Evolutionary conservation across 2,888 invertebrate genomes (phyloP), one percentile per base, ranked within the genome.

Genomic region (Odontocerum albicorne): DNA sequence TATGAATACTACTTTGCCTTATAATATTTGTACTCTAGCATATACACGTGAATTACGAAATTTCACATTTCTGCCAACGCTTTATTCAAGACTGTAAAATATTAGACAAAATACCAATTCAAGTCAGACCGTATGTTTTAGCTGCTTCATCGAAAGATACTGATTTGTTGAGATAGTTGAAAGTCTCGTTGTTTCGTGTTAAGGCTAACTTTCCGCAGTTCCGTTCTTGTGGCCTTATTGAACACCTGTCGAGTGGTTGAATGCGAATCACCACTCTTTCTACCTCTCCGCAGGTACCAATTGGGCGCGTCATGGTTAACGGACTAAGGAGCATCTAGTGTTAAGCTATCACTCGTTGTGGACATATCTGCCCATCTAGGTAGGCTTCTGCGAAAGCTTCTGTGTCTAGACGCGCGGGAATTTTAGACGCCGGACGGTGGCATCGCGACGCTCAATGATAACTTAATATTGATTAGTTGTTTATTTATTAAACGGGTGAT

Each of bases 381-480:
- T 10, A n/a, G 10, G 19, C 31, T 6, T 10, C 31, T 27, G 10
- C 10, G 16, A 17, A 3, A 22, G 33, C 31, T 27, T 40, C 36
- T 32, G 12, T 17, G 32, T 19, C 16, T 13, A 47, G 22, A 35
- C 17, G 36, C 38, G 35, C n/a, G 16, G 27, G 20, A 31, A 22
- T 31, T 31, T 17, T 12, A 22, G 22, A 39, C 39, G 39, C 40
- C 49, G 40, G 31, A 7, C 16, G 33, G 15, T 20, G 40, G 38
- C 50, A 35, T 35, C 50, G 50, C 50, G 50, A 50, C 43, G 49
- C 49, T 32, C n/a, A n/a, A n/a, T n/a, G n/a, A n/a, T n/a, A n/a
- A n/a, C n/a, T n/a, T n/a, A n/a, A n/a, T n/a, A n/a, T n/a, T n/a
- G n/a, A n/a, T n/a, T n/a, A n/a, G n/a, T n/a, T n/a, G n/a, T n/a